Evolutionary conservation across 2,797 vertebrate species (phyloP), one percentile per base, ranked within the genome.

Genomic region (Sphaeramia orbicularis): DNA sequence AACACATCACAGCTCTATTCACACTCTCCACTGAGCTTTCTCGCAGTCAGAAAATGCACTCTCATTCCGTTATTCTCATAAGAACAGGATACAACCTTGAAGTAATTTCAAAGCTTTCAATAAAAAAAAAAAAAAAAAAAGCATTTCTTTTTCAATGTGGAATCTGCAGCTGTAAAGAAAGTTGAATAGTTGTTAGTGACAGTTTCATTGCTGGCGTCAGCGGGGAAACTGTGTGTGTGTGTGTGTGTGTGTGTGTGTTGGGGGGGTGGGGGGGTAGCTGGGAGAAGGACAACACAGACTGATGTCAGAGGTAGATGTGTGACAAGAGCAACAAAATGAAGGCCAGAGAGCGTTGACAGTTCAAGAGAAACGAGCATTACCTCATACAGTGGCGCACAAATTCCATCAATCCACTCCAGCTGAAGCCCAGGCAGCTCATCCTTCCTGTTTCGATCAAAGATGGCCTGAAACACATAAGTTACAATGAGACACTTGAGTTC

Each of bases 401-500:
- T 99, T 72, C 97, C 96, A 78, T 99, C 97, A 74, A 99, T 99
- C 98, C 98, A 99, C 86, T 98, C 98, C 48, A 99, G 79, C 81
- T 99, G 98, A 63, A 99, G 82, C 52, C 96, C 94, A 8, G 98
- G 98, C 85, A 99, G 92, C 90, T 99, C 97, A n/a, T 99, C 97
- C 88, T 99, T 99, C 86, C 98, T 95, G 91, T 99, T 99, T 67
- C 97, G 95, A 91, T 99, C 98, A 91, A 99, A 99, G 91, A 99
- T 99, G 56, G 98, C 98, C 98, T 99, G 85, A 78, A 94, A 92
- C 47, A 73, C 49, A 86, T 71, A 59, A 80, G 55, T 43, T 71
- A 24, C 16, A 15, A 10, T 58, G 12, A 54, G 4, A 40, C 51
- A 21, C 18, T 53, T 38, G n/a, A 38, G 2, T 38, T 12, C 12